A percentile compares a stretch with the other conserved stretches of the same genome.
Conservation (phyloP, 2,113 vertebrate genomes). For the Cichladusa arquata region DNA sequence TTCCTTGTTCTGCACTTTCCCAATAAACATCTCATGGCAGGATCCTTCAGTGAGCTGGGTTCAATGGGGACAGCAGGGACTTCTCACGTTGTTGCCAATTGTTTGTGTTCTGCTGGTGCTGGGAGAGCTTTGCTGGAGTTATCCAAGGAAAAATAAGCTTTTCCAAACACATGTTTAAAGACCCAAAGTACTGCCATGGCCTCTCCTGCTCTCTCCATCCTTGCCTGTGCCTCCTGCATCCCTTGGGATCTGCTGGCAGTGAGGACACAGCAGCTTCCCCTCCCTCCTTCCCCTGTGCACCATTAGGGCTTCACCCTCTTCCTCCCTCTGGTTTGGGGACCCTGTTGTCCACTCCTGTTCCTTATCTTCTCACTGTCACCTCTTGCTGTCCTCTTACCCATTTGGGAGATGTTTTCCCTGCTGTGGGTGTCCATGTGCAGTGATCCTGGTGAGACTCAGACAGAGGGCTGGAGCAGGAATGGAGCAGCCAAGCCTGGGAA, state of each 20-base stretch:
- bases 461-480: background rate
- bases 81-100: accelerated
- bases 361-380: background rate
- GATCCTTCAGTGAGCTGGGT: background rate
- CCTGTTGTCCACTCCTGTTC: background rate
- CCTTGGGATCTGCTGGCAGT: background rate
- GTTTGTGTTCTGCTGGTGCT: background rate
- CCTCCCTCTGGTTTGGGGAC: background rate
- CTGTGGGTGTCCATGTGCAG: background rate
- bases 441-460: accelerated
- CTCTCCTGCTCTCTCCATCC: background rate
- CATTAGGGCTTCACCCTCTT: background rate
- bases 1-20: background rate
- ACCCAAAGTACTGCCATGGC: background rate
- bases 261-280: background rate
- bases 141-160: background rate
- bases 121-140: background rate
- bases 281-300: background rate
- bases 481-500: background rate
- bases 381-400: background rate
- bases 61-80: background rate
- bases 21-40: background rate
- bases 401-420: background rate
- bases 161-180: background rate
- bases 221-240: background rate